phyloP scores from a whole-genome alignment of 2,888 invertebrate species.

The Steinernema hermaphroditum region DNA sequence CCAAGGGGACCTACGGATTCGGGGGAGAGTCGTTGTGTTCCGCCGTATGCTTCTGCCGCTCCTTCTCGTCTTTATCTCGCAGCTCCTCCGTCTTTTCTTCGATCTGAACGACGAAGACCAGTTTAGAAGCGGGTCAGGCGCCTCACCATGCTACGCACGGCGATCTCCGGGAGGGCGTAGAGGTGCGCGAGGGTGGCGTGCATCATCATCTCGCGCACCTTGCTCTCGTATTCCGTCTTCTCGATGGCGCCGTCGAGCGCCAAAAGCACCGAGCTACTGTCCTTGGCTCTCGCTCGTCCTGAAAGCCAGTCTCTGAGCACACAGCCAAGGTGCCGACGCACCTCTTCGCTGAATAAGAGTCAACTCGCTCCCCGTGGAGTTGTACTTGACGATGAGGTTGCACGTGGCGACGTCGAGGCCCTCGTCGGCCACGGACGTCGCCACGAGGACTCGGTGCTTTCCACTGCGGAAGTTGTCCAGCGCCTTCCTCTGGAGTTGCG shows the following conservation, averaged over 20 bases:
- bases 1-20: too few species aligned
- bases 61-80: background rate
- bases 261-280: background rate
- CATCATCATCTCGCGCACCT: background rate
- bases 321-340: background rate
- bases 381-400: constrained; percentile 62
- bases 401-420: constrained; percentile 62
- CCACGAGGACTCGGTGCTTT: constrained; percentile 50
- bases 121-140: background rate
- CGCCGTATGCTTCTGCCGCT: background rate
- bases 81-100: background rate
- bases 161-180: background rate
- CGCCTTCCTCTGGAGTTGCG: constrained; percentile 38
- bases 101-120: background rate
- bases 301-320: background rate
- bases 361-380: background rate
- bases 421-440: constrained; percentile 63
- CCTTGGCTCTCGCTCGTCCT: constrained; percentile 3
- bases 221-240: constrained; percentile 3
- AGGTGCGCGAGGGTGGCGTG: background rate
- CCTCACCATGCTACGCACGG: background rate
- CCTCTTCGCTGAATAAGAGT: background rate
- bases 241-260: constrained; percentile 14
- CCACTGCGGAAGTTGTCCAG: constrained; percentile 49
- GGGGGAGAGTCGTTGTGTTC: background rate